Base-by-base conservation (phyloP, 1,140 invertebrate genomes). In the Vanessa atalanta region DNA sequence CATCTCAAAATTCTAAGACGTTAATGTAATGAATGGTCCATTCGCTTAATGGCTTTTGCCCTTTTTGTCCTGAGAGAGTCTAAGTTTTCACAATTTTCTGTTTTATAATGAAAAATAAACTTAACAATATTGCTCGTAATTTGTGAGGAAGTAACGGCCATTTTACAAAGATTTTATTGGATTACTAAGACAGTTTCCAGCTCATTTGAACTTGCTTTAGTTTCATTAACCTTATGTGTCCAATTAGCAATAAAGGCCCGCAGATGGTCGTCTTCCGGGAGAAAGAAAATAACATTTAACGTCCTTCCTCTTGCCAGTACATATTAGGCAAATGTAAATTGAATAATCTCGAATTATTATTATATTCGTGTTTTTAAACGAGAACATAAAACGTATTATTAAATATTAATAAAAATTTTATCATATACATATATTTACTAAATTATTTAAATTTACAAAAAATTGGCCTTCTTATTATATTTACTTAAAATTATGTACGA, bases 211-310 rank as follows among this genome's bases (percentile, higher is more conserved):
- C 55, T 50, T 69, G 60, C 57, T 67, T 65, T 65, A 65, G 48
- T 70, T 70, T 66, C 65, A 74, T 74, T 74, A 70, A 63, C 72
- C 66, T 74, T 70, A 74, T 74, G 72, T 65, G 66, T 63, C 61
- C 66, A 74, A 74, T 74, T 74, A 74, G 72, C 61, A 74, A 43
- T 69, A 69, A 74, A 74, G 57, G 48, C 66, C 13, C 60, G 47
- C 60, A 65, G 72, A 70, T 67, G 57, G 60, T 69, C 23, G 14
- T 63, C 48, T 69, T 70, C 72, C 66, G 51, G 65, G 43, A 16
- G 26, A 69, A 55, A 74, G 48, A 57, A 61, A 69, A 31, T 16
- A 61, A 37, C 53, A 53, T 61, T 15, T 37, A 13, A 57, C 15
- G 2, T 57, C 12, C 53, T 23, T 23, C 16, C 16, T 57, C n/a